Evolutionary conservation across 1,140 invertebrate genomes (phyloP).

Genomic region (Macrobrachium rosenbergii): DNA sequence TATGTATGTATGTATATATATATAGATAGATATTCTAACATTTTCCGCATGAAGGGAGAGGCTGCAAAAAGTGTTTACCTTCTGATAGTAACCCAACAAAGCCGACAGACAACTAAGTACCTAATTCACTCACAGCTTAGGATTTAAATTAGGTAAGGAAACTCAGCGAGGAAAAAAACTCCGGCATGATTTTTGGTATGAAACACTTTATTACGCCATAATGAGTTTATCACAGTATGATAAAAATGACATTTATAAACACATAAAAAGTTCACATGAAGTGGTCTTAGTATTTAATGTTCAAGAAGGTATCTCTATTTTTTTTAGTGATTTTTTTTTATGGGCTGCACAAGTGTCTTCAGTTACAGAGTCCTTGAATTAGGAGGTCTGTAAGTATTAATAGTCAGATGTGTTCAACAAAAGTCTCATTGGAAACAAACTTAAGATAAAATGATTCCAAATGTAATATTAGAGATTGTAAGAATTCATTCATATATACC

Average conservation of each 20-base stretch:
- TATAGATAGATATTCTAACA: too few relatives aligned
- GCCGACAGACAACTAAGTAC: too few relatives aligned
- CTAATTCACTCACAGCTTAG: too few relatives aligned
- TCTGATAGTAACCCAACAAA: too few relatives aligned
- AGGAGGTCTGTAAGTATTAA: too few relatives aligned
- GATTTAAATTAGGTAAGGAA: neutral
- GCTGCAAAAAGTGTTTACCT: too few relatives aligned
- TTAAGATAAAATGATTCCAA: too few relatives aligned
- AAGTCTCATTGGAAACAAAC: too few relatives aligned
- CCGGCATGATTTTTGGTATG: neutral
- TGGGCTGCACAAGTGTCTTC: neutral
- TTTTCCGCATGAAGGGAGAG: too few relatives aligned
- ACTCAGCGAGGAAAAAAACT: neutral
- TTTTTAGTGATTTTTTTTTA: neutral
- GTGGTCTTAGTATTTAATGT: constrained; percentile 1
- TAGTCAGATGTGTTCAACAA: too few relatives aligned
- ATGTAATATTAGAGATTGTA: neutral
- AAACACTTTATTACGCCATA: constrained; percentile 23
- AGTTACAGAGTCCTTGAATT: too few relatives aligned
- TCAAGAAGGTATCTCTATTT: neutral
- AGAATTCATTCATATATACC: neutral
- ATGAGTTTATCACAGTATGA: constrained; percentile 25
- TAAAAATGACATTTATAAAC: constrained; percentile 26
- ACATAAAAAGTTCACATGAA: constrained; percentile 25
- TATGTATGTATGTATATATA: constrained; percentile 7